Evolutionary conservation across 2,113 vertebrate species (phyloP).

Genomic region (Calidris pugnax): DNA sequence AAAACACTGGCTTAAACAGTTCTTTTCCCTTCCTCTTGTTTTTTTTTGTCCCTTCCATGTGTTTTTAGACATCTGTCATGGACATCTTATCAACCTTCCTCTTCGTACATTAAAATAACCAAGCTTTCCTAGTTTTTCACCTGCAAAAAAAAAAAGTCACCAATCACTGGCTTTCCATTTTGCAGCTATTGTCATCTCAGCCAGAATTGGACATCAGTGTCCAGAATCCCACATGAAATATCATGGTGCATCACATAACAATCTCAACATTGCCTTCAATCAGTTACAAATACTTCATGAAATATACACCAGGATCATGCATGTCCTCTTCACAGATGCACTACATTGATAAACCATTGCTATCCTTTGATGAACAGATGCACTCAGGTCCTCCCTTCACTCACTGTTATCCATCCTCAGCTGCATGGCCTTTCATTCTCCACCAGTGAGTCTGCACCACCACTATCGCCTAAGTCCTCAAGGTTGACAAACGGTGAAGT

Average conservation of each 20-base stretch:
- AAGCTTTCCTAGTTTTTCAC: not conserved
- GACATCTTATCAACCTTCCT: not conserved
- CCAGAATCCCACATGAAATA: not conserved
- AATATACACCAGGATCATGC: not conserved
- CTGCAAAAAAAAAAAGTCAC: not conserved
- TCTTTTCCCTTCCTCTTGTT: not conserved
- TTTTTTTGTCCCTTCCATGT: not conserved
- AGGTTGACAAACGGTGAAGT: fast-evolving
- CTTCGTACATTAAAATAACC: not conserved
- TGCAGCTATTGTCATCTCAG: not conserved
- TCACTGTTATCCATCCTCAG: not conserved
- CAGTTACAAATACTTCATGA: not conserved
- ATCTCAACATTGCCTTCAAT: not conserved
- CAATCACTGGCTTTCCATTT: not conserved
- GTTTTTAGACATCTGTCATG: not conserved
- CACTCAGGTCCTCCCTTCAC: not conserved
- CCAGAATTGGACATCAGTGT: not conserved
- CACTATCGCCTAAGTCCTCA: fast-evolving
- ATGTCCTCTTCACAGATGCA: not conserved
- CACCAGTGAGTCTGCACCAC: not conserved
- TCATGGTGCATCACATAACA: not conserved
- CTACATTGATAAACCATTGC: not conserved
- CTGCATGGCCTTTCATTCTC: not conserved
- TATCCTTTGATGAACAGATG: not conserved
- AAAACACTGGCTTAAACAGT: not conserved